Evolutionary conservation across 2,797 vertebrate genomes (phyloP).

Genomic region (Lacerta agilis): DNA sequence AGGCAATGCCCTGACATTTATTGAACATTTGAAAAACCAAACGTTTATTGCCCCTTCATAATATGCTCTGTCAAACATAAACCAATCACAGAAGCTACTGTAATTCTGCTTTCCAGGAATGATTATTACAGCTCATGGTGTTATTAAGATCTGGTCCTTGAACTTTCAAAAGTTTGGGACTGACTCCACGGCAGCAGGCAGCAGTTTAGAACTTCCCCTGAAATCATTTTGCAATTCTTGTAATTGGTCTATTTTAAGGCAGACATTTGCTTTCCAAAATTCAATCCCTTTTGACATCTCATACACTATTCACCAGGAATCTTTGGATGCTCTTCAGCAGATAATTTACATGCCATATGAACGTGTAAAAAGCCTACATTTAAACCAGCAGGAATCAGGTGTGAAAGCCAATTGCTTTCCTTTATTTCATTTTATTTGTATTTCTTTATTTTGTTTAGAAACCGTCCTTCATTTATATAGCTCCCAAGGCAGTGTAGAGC

Average conservation of each 20-base stretch:
- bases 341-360: conserved; percentile 69
- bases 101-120: neutral
- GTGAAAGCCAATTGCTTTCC: conserved; percentile 50
- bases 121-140: neutral
- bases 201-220: conserved; percentile 50
- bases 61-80: neutral
- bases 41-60: conserved; percentile 8
- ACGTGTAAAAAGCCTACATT: conserved; percentile 67
- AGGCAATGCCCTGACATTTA: neutral
- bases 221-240: conserved; percentile 53
- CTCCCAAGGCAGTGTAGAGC: too few relatives aligned
- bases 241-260: conserved; percentile 75
- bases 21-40: neutral
- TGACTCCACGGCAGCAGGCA: conserved; percentile 29
- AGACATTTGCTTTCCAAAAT: conserved; percentile 70
- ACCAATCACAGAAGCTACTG: conserved; percentile 2
- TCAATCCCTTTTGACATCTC: conserved; percentile 69
- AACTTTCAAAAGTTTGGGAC: conserved; percentile 21
- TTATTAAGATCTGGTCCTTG: conserved; percentile 24
- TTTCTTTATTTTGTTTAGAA: too few relatives aligned
- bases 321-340: conserved; percentile 70
- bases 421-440: neutral
- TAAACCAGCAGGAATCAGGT: conserved; percentile 61
- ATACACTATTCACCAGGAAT: conserved; percentile 65
- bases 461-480: too few relatives aligned